Conservation (phyloP, 2,888 invertebrate genomes). For the Sarcophaga subvicina region DNA sequence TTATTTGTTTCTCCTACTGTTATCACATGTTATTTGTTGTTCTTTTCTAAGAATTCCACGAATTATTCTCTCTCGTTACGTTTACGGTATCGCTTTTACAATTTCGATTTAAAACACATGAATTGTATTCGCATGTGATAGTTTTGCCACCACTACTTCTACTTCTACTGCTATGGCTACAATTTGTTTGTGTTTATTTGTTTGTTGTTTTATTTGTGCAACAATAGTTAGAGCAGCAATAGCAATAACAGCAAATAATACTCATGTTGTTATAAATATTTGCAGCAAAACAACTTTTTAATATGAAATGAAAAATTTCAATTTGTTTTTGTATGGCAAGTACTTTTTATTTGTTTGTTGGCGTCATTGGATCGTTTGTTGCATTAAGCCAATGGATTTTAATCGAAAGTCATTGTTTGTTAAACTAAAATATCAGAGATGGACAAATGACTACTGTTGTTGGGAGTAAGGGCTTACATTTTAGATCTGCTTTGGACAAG, state of each 20-base stretch:
- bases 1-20: conserved; percentile 14
- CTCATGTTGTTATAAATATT: neutral
- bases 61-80: neutral
- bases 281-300: conserved; percentile 6
- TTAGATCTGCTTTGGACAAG: too few relatives aligned
- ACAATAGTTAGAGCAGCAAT: conserved; percentile 18
- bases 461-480: too few relatives aligned
- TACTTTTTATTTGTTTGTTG: conserved; percentile 72
- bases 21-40: neutral
- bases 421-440: too few relatives aligned
- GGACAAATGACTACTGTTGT: too few relatives aligned
- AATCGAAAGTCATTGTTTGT: conserved; percentile 34
- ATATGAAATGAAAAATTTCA: conserved; percentile 20
- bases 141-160: conserved; percentile 12
- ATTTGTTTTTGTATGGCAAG: neutral
- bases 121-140: conserved; percentile 46
- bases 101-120: conserved; percentile 43
- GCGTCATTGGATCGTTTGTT: conserved; percentile 60
- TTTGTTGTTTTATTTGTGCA: conserved; percentile 17
- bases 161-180: too few relatives aligned
- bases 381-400: conserved; percentile 71
- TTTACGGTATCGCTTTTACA: neutral
- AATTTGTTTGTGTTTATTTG: conserved; percentile 15
- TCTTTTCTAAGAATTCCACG: neutral
- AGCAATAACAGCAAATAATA: neutral